These are phyloP conservation scores for Eidolon dupreanum DNA, from an alignment of 2,797 vertebrate species.

Conservation along the genomic window DNA sequence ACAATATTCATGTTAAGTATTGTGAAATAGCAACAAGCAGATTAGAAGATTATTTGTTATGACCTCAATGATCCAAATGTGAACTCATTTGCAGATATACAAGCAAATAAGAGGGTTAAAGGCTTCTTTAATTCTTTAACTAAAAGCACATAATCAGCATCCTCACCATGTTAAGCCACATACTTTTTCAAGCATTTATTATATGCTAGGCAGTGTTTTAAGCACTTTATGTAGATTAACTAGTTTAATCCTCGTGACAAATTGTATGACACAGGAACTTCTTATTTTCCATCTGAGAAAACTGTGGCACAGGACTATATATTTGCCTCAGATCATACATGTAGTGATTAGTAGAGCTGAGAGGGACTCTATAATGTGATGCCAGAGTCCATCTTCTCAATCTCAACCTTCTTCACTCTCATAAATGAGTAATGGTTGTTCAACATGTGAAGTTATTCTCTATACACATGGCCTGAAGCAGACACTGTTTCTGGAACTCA, in stretches of 20 bases:
- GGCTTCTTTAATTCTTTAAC: neutral
- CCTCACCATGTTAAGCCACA: neutral
- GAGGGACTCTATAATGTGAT: neutral
- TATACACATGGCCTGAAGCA: neutral
- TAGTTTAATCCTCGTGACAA: neutral
- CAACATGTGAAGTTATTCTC: neutral
- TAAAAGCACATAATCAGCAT: neutral
- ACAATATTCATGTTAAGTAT: neutral
- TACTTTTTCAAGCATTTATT: neutral
- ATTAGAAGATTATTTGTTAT: neutral
- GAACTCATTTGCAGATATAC: neutral
- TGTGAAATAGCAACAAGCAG: conserved; percentile 42
- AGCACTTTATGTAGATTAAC: neutral
- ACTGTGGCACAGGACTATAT: neutral
- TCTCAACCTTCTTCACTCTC: neutral
- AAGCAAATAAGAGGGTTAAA: neutral
- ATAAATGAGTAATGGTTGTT: neutral
- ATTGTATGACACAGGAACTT: neutral
- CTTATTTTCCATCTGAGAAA: neutral
- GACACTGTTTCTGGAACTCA: neutral
- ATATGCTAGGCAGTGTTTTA: neutral
- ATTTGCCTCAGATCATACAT: neutral
- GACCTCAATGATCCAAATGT: neutral
- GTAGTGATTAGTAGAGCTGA: neutral
- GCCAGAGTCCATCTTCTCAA: neutral